Evolutionary conservation across 2,113 vertebrate species (phyloP).

Genomic region (Myrmecobius fasciatus): DNA sequence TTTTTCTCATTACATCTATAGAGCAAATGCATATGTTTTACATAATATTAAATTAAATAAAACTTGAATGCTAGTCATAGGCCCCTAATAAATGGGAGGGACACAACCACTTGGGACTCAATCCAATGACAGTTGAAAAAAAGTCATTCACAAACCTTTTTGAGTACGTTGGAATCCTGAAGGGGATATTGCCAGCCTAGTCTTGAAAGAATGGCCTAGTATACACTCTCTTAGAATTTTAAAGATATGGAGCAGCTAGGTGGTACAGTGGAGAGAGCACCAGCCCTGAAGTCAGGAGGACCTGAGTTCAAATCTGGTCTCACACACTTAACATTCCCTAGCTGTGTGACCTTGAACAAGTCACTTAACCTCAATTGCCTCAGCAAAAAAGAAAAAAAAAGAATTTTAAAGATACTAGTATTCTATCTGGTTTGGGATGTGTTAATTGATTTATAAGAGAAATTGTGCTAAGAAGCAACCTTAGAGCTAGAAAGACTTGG

Average conservation of each 20-base stretch:
- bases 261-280: no score
- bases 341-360: no score
- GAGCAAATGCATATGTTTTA: not conserved
- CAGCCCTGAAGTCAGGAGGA: no score
- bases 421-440: not conserved
- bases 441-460: not conserved
- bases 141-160: not conserved
- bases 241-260: no score
- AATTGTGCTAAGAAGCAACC: not conserved
- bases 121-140: no score
- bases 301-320: no score
- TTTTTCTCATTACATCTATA: not conserved
- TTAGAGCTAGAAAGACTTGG: not conserved
- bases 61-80: not conserved
- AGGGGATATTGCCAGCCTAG: not conserved
- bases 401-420: not conserved
- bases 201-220: not conserved
- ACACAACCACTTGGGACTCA: not conserved
- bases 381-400: no score
- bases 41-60: not conserved
- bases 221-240: not conserved
- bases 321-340: no score
- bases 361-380: no score
- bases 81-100: not conserved
- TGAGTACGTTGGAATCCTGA: not conserved